phyloP scores from a whole-genome alignment of 2,797 vertebrate species.

The Poeciliopsis paucimaculata region DNA sequence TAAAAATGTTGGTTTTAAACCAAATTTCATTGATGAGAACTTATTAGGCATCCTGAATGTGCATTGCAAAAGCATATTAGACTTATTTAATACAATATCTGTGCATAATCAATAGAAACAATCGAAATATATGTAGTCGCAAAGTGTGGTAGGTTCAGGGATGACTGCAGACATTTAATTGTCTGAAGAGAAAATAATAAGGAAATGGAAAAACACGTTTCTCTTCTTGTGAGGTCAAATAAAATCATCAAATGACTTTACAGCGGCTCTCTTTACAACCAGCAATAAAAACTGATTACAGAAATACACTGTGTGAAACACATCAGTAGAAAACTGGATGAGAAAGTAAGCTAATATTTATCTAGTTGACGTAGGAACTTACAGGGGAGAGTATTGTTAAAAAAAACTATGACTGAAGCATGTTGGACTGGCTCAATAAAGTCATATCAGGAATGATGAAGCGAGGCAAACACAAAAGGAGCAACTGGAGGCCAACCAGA shows the following conservation, averaged over 20 bases:
- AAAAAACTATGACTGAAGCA: constrained; percentile 40
- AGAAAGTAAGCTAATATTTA: constrained; percentile 28
- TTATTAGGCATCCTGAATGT: too few relatives aligned
- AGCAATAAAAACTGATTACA: constrained; percentile 34
- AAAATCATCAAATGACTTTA: constrained; percentile 48
- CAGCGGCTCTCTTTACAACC: constrained; percentile 19
- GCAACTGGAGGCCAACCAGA: constrained; percentile 61
- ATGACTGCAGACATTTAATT: neutral
- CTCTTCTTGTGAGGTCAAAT: constrained; percentile 9
- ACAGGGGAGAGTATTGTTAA: neutral
- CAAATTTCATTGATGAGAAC: neutral
- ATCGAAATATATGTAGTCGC: neutral
- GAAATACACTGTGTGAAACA: neutral
- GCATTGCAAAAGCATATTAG: neutral
- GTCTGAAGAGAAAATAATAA: neutral
- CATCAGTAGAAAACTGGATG: constrained; percentile 15
- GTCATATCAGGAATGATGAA: constrained; percentile 52
- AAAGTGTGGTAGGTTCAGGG: neutral
- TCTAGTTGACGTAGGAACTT: constrained; percentile 22
- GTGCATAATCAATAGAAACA: neutral
- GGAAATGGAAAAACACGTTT: constrained; percentile 21
- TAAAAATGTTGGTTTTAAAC: neutral
- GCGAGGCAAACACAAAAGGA: constrained; percentile 65
- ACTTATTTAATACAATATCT: neutral
- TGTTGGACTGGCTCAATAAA: constrained; percentile 38